Evolutionary conservation across 2,797 vertebrate species (phyloP).

Genomic region (Phrynocephalus vlangalii): DNA sequence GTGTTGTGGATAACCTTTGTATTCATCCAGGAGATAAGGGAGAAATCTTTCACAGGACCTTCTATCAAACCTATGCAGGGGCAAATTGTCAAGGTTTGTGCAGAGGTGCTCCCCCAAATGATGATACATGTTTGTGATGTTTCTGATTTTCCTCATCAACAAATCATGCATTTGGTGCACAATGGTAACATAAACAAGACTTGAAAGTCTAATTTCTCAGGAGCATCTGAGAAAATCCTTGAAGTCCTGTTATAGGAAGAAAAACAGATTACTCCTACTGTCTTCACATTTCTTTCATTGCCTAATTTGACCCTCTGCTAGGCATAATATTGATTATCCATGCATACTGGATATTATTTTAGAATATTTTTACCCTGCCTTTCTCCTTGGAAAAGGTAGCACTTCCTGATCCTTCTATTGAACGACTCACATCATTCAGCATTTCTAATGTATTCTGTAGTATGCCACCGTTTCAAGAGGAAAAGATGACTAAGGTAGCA

Average conservation of each 20-base stretch:
- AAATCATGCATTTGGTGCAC: no score
- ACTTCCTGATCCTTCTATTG: not conserved
- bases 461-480: not conserved
- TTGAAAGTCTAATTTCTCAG: no score
- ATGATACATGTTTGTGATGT: no score
- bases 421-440: not conserved
- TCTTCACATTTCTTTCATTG: no score
- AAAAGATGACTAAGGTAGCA: not conserved
- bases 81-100: no score
- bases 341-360: not conserved
- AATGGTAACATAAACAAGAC: no score
- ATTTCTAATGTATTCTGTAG: not conserved
- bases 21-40: not conserved
- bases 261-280: no score
- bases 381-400: not conserved
- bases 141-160: no score
- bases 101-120: no score
- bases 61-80: not conserved
- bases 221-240: no score
- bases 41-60: not conserved
- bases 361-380: not conserved
- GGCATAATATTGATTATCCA: not conserved
- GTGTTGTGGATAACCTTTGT: not conserved
- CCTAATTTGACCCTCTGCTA: not conserved
- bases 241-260: no score